These are phyloP conservation scores for Excalfactoria chinensis DNA, from an alignment of 2,113 vertebrate species.

Conservation along the genomic window DNA sequence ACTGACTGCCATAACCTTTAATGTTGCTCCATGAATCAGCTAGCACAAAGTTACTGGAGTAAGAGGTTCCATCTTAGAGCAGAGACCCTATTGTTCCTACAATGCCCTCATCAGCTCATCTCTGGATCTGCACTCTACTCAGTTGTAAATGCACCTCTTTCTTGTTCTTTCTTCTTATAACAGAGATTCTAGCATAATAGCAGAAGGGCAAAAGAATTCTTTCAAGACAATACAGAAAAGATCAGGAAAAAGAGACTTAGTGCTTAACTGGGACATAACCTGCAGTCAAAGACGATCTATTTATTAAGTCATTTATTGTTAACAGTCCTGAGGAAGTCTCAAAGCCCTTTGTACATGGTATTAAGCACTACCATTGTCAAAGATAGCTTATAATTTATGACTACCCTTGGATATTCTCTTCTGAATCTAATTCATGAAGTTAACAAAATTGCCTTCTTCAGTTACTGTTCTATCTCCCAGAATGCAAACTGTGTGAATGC, in stretches of 20 bases:
- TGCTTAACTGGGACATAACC: neutral
- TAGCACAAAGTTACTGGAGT: constrained; percentile 19
- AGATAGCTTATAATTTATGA: neutral
- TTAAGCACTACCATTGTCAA: neutral
- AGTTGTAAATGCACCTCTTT: neutral
- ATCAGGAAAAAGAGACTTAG: neutral
- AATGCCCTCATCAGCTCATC: constrained; percentile 29
- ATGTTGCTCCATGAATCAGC: constrained; percentile 70
- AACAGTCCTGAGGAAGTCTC: neutral
- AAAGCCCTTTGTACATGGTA: neutral
- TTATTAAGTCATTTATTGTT: neutral
- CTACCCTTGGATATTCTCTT: neutral
- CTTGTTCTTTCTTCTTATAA: neutral
- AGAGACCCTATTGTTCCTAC: neutral
- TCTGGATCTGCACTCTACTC: neutral
- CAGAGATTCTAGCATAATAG: neutral
- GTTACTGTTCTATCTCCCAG: neutral
- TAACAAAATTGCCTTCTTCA: neutral
- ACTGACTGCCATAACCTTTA: constrained; percentile 71
- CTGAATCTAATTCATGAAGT: neutral
- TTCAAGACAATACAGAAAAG: neutral
- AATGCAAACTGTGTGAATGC: neutral
- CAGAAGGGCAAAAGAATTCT: neutral
- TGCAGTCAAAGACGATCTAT: neutral
- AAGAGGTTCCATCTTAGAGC: neutral